Percentiles rank a stretch among this genome's conserved stretches.
These are phyloP conservation scores for Caenorhabditis sulstoni DNA, from an alignment of 2,888 invertebrate genomes.

Conservation along the genomic window DNA sequence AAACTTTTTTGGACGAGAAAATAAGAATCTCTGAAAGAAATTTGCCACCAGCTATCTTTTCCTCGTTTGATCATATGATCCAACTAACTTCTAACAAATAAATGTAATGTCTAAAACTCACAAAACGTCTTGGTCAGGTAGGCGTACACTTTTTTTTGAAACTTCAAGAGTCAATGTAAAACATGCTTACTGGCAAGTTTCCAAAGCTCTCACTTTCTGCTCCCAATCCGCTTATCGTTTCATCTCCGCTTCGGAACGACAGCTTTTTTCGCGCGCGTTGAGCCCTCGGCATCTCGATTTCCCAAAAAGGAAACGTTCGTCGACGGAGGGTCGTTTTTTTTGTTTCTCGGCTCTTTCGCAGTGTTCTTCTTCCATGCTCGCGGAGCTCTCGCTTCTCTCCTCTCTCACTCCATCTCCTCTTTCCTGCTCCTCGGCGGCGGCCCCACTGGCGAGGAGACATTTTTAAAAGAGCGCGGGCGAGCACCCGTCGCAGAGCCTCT, in stretches of 20 bases:
- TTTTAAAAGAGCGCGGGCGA: conserved; percentile 35
- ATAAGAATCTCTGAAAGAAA: not conserved
- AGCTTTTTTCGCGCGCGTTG: too few species aligned
- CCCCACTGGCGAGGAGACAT: conserved; percentile 33
- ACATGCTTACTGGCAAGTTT: too few species aligned
- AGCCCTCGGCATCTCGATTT: not conserved
- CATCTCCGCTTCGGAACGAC: not conserved
- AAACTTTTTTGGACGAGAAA: not conserved
- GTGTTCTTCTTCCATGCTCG: conserved; percentile 4
- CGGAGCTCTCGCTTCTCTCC: conserved; percentile 2
- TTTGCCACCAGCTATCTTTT: too few species aligned
- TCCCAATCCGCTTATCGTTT: not conserved
- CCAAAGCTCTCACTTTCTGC: not conserved
- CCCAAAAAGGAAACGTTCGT: conserved; percentile 1
- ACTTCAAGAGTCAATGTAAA: too few species aligned
- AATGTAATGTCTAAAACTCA: too few species aligned
- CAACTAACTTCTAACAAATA: too few species aligned
- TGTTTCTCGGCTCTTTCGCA: not conserved
- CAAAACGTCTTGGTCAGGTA: too few species aligned
- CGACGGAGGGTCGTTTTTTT: not conserved
- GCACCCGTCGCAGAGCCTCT: conserved; percentile 1
- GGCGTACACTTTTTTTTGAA: too few species aligned
- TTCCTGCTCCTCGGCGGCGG: not conserved
- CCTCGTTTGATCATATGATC: too few species aligned
- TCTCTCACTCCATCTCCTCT: conserved; percentile 10